Conservation (phyloP, 2,113 vertebrate genomes). For the Oryzias curvinotus region DNA sequence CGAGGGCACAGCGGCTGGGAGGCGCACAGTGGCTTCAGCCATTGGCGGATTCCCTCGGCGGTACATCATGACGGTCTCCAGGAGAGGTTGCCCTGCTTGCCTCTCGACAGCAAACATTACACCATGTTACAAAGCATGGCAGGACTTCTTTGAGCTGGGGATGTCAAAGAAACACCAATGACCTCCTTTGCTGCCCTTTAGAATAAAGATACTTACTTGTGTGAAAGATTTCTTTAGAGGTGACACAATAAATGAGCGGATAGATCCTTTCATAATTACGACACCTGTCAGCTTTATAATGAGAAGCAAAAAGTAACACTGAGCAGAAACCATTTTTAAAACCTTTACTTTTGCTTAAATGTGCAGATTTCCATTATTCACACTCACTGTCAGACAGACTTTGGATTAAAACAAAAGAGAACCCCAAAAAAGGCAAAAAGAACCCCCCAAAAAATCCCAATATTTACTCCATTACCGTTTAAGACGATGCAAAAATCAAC, state of each 20-base stretch:
- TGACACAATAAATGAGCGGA: constrained; percentile 76
- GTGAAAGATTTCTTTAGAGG: too few species aligned
- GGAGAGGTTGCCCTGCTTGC: constrained; percentile 53
- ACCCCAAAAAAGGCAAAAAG: constrained; percentile 31
- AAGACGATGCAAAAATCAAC: constrained; percentile 63
- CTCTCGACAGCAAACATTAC: constrained; percentile 64
- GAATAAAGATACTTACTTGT: too few species aligned
- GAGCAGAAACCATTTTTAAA: constrained; percentile 11
- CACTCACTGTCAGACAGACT: constrained; percentile 44
- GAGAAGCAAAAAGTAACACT: too few species aligned
- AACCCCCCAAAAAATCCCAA: constrained; percentile 42
- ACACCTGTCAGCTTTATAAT: constrained; percentile 39
- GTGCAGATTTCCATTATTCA: constrained; percentile 56
- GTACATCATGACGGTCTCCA: constrained; percentile 46
- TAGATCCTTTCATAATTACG: constrained; percentile 81
- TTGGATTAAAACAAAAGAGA: constrained; percentile 27
- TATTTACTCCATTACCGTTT: constrained; percentile 53
- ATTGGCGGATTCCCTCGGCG: constrained; percentile 42
- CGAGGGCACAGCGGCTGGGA: constrained; percentile 30
- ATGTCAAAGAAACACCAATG: not conserved
- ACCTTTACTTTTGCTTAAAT: constrained; percentile 54
- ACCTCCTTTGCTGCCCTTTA: not conserved
- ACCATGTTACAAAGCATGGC: constrained; percentile 49
- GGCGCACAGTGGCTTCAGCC: constrained; percentile 26
- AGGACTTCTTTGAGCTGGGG: constrained; percentile 27